Evolutionary conservation across 2,888 invertebrate species (phyloP).

Genomic region (Schrankia costaestrigalis): DNA sequence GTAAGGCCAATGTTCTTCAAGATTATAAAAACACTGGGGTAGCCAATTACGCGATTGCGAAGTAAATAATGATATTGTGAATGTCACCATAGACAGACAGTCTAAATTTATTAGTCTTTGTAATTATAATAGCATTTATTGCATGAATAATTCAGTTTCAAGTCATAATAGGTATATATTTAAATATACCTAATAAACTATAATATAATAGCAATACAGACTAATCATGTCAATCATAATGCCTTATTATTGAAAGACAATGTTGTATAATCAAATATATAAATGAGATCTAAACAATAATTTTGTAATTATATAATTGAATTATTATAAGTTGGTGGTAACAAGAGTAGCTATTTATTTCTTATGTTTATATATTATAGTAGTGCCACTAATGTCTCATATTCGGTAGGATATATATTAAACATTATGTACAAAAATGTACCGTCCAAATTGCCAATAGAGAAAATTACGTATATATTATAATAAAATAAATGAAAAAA

Average conservation of each 20-base stretch:
- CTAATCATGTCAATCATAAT: slow-evolving; percentile 40
- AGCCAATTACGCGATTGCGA: too few species aligned
- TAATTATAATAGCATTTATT: too few species aligned
- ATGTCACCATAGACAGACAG: too few species aligned
- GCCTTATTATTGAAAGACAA: slow-evolving; percentile 57
- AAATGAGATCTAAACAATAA: slow-evolving; percentile 21
- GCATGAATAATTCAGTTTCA: too few species aligned
- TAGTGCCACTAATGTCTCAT: slow-evolving; percentile 12
- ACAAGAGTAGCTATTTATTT: slow-evolving; percentile 24
- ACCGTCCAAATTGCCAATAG: slow-evolving; percentile 48
- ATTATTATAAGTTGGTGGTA: slow-evolving; percentile 16
- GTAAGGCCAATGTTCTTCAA: too few species aligned
- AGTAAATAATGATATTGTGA: too few species aligned
- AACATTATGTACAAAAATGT: slow-evolving; percentile 40
- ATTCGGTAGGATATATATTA: slow-evolving; percentile 14
- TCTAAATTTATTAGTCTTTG: too few species aligned
- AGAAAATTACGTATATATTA: slow-evolving; percentile 4
- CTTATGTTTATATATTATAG: slow-evolving; percentile 14
- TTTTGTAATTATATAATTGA: slow-evolving; percentile 22
- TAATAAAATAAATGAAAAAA: slow-evolving; percentile 8
- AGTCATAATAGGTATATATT: too few species aligned
- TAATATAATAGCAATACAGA: too few species aligned
- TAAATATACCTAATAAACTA: too few species aligned
- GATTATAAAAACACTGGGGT: too few species aligned
- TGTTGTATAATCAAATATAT: slow-evolving; percentile 25